Base-by-base conservation (phyloP, 1,140 invertebrate genomes). In the Drosophila nannoptera region DNA sequence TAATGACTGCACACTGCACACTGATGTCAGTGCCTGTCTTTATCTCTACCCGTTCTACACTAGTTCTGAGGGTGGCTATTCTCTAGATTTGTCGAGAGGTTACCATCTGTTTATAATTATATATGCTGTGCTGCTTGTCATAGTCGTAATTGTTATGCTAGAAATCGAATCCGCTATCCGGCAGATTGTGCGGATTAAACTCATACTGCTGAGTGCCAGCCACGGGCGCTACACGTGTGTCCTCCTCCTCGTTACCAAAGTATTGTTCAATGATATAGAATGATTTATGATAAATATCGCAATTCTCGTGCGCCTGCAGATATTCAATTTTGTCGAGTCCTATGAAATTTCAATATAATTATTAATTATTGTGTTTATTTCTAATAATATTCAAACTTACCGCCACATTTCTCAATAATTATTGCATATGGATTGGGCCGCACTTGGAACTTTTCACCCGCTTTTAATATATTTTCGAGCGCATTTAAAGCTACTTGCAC, bases 301-400 rank as follows among this genome's bases (percentile, higher is more conserved):
- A 93, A 87, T 99, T 99, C 89, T 98, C 96, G 90, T 99, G 97
- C 9, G 96, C 97, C 90, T 99, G 98, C 5, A 99, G 91, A 90
- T 96, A 97, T 91, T 99, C 98, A 67, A 99, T 98, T 91, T 99
- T 99, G 83, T 99, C 97, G 80, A 99, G 91, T 80, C 97, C 97
- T 97, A 77, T 46, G 42, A 12, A 38, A 48, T 9, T 5, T n/a
- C 16, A 55, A 22, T 22, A 22, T 22, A 55, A 4, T 52, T 1
- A 31, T 36, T 2, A 46, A 12, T 14, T 42, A 4, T 4, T 29
- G 2, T 31, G 4, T n/a, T 11, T 12, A 35, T 31, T 14, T 16
- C 29, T 12, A 36, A 52, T 46, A 14, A 11, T 0, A 43, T n/a
- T 42, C 32, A 2, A 6, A 65, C 90, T 92, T 92, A 98, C 97